Evolutionary conservation across 2,888 invertebrate genomes (phyloP).

Genomic region (Bellardia bayeri): DNA sequence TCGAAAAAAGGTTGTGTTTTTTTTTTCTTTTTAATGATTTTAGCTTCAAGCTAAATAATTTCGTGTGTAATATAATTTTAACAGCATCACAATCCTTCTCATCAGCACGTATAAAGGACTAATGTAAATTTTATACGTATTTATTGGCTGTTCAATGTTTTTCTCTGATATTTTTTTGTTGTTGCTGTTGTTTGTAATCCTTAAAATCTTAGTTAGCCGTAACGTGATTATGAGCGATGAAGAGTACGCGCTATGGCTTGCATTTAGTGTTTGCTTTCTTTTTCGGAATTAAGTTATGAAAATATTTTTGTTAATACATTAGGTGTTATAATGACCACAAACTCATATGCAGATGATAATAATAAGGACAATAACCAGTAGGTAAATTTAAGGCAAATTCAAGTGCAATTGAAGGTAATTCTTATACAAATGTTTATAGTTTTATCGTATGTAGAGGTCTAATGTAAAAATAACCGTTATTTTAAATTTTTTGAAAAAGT

Average conservation of each 20-base stretch:
- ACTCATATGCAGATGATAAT: background rate
- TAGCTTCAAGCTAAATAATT: slow-evolving; percentile 27
- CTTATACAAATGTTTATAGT: too few species aligned
- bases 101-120: background rate
- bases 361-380: background rate
- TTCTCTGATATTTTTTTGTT: background rate
- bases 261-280: background rate
- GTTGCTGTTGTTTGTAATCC: background rate
- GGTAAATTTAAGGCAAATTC: background rate
- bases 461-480: too few species aligned
- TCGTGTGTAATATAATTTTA: slow-evolving; percentile 9
- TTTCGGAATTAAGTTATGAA: slow-evolving; percentile 52
- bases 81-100: slow-evolving; percentile 11
- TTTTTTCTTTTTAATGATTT: slow-evolving; percentile 1
- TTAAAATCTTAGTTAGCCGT: slow-evolving; percentile 49
- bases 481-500: too few species aligned
- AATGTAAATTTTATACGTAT: slow-evolving; percentile 48
- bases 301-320: slow-evolving; percentile 59
- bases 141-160: slow-evolving; percentile 21
- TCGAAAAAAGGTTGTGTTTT: background rate
- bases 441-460: too few species aligned
- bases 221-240: slow-evolving; percentile 33
- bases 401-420: background rate
- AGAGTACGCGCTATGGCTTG: background rate
- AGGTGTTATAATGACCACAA: slow-evolving; percentile 59